Base-by-base conservation (phyloP, 2,113 vertebrate species). In the Chaetodon trifascialis region DNA sequence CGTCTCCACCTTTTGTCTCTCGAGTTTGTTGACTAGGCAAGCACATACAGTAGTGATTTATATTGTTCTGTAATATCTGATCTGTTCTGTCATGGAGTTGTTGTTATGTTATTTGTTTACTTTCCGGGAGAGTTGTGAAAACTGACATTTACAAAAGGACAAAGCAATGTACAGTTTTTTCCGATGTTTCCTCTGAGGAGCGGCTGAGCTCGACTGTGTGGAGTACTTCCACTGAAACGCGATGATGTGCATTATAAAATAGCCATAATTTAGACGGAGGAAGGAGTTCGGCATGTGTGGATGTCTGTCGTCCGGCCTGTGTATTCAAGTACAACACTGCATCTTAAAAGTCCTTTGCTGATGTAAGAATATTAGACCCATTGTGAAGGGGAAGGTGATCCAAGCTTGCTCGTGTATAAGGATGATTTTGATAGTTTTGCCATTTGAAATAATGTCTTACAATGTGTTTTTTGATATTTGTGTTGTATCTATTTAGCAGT, bases 31-130 rank as follows among this genome's bases (percentile, higher is more conserved):
- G 64, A 72, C 69, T 76, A 76, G 84, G 70, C 51, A 58, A 76
- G 66, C 88, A 76, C 88, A 77, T 52, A 21, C 81, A 21, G 60
- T 83, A 65, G 76, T 92, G 88, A 60, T 89, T 90, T 87, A 56
- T 89, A 89, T 91, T 44, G 90, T 91, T 88, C 77, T 87, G 85
- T 91, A 80, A 56, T 78, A 83, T 83, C 82, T 80, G 82, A 84
- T 76, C 80, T 82, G 82, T 90, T 90, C 68, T 51, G 91, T 92
- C 87, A 89, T 77, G 66, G 65, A 80, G 75, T 79, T 76, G 76
- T 81, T 77, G 87, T 91, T 86, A 2, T 49, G n/a, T 79, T 67
- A 30, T 87, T 86, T 64, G 81, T 88, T 90, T 72, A 69, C 63
- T 52, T 87, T 83, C 74, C 64, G n/a, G 75, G 80, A 83, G 67